Conservation (phyloP, 1,140 invertebrate species). For the Oedothorax gibbosus region DNA sequence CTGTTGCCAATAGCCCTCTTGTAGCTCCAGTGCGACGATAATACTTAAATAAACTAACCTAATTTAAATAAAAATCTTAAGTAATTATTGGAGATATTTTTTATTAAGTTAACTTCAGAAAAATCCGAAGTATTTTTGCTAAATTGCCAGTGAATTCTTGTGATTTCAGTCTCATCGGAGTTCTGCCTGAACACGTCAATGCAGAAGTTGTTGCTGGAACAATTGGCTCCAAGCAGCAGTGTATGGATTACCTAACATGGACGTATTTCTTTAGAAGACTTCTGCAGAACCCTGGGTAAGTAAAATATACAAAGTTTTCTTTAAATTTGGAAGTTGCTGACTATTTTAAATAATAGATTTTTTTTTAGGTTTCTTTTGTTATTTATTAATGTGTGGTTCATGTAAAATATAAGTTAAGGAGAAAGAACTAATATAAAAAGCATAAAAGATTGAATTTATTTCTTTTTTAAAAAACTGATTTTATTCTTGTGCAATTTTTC, state of each 20-base stretch:
- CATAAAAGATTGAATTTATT: too few relatives aligned
- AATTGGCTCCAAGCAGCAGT: slow-evolving; percentile 90
- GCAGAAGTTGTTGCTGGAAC: slow-evolving; percentile 97
- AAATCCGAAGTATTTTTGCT: not conserved
- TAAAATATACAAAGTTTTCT: not conserved
- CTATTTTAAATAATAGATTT: not conserved
- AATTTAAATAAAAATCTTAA: too few relatives aligned
- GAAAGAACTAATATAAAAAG: too few relatives aligned
- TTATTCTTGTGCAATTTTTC: too few relatives aligned
- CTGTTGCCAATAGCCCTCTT: too few relatives aligned
- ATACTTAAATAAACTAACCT: too few relatives aligned
- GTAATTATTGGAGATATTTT: too few relatives aligned
- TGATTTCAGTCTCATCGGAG: slow-evolving; percentile 80
- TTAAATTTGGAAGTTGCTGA: not conserved
- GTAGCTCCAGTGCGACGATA: too few relatives aligned
- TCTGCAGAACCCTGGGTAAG: slow-evolving; percentile 84
- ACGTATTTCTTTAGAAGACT: slow-evolving; percentile 97
- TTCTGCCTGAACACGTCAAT: slow-evolving; percentile 96
- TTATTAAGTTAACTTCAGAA: not conserved
- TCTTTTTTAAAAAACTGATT: too few relatives aligned
- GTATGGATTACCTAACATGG: slow-evolving; percentile 97
- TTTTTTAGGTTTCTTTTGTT: not conserved
- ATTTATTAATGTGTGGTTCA: not conserved
- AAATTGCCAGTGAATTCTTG: slow-evolving; percentile 2
- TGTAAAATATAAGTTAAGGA: not conserved